Evolutionary conservation across 2,888 invertebrate species (phyloP), one percentile per base, ranked within the genome.

Genomic region (Watsonalla binaria): DNA sequence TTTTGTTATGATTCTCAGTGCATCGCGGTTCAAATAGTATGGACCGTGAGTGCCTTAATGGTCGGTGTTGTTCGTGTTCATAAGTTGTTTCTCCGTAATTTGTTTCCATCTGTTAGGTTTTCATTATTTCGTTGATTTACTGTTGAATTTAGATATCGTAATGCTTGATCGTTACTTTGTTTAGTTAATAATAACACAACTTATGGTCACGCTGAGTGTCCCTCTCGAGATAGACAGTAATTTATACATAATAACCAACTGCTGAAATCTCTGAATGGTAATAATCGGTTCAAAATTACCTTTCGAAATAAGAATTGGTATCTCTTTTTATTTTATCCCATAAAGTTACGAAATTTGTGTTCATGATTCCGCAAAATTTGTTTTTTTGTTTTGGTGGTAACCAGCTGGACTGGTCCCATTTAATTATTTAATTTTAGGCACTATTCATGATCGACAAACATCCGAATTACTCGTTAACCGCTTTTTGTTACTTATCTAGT

Each of bases 1-100:
- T 52, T 54, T 51, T 52, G 53, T 50, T 57, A 53, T 45, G 63
- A 60, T 54, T 60, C 42, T 57, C 56, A 49, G 55, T 56, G 61
- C 60, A 62, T 59, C 51, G 46, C 54, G 61, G 54, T 66, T 68
- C 66, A 63, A 61, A 63, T 57, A 62, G 58, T 62, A 62, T 58
- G 62, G 62, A 65, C 66, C 53, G 54, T 64, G 65, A 77, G 68
- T 72, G 85, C 86, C 90, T 90, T 89, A 90, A 90, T 90, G 86
- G 76, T 83, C 88, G 89, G 89, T 82, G 73, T 82, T 84, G 81
- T 82, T 84, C 74, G 74, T 51, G 61, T 64, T 66, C 61, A 74
- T 67, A 66, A 70, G 77, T 81, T 83, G 75, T 68, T 68, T 70
- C 70, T 68, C 67, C 69, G 67, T 74, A 80, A 80, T 68, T 62